Conservation (phyloP, 1,140 invertebrate species). For the Bombus haemorrhoidalis region DNA sequence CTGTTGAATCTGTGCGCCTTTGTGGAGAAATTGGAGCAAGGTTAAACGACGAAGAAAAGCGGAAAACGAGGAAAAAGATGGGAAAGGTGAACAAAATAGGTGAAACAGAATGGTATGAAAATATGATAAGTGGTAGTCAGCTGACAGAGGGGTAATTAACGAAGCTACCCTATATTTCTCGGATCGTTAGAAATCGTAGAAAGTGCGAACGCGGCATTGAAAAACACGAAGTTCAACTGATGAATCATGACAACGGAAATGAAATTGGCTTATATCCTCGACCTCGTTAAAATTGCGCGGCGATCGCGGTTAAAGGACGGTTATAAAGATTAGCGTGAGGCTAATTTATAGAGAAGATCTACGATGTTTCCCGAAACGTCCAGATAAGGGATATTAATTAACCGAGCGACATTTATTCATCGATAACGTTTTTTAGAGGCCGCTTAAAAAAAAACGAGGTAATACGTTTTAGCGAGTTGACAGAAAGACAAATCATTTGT, state of each 20-base stretch:
- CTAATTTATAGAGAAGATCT: not conserved
- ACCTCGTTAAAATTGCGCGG: not conserved
- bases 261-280: slow-evolving; percentile 1
- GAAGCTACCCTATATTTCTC: too few species aligned
- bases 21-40: not conserved
- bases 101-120: not conserved
- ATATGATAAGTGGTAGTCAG: not conserved
- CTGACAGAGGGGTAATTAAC: too few species aligned
- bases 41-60: not conserved
- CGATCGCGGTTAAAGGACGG: too few species aligned
- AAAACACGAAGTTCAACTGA: too few species aligned
- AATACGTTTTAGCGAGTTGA: not conserved
- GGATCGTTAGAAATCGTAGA: too few species aligned
- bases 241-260: too few species aligned
- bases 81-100: not conserved
- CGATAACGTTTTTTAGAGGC: not conserved
- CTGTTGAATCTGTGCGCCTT: not conserved
- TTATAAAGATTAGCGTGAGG: not conserved
- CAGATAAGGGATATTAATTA: not conserved
- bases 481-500: too few species aligned
- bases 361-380: not conserved
- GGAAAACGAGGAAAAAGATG: not conserved
- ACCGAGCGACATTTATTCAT: not conserved
- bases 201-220: too few species aligned
- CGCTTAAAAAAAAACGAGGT: not conserved